These are phyloP conservation scores for Ceratotherium simum DNA, from an alignment of 2,113 vertebrate species.

Conservation along the genomic window DNA sequence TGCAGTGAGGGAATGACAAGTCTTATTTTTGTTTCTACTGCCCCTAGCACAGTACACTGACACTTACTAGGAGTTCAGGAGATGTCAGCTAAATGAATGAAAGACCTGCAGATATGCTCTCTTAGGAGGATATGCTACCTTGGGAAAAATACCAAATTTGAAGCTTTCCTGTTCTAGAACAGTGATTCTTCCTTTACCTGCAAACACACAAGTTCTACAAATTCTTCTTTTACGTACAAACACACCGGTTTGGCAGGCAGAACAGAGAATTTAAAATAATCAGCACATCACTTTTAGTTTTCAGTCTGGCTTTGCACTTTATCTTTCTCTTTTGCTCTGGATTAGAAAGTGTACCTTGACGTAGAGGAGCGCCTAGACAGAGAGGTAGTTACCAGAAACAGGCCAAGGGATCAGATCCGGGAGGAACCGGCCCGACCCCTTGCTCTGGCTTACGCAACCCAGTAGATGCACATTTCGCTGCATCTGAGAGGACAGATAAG, in stretches of 20 bases:
- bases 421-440: constrained; percentile 67
- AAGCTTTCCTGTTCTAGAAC: constrained; percentile 50
- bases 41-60: neutral
- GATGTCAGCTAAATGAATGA: constrained; percentile 67
- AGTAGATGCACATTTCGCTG: constrained; percentile 62
- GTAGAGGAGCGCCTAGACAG: neutral
- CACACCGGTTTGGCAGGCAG: constrained; percentile 39
- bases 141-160: constrained; percentile 3
- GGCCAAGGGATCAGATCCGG: constrained; percentile 55
- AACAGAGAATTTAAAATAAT: constrained; percentile 31
- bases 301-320: constrained; percentile 46
- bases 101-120: neutral
- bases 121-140: neutral
- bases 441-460: constrained; percentile 77
- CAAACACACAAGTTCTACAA: constrained; percentile 68
- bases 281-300: constrained; percentile 46
- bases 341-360: constrained; percentile 39
- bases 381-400: constrained; percentile 35
- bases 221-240: constrained; percentile 50
- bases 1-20: neutral
- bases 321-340: constrained; percentile 37
- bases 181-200: constrained; percentile 49
- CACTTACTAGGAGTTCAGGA: neutral
- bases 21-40: constrained; percentile 16
- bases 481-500: constrained; percentile 53